Percentiles rank a stretch among this genome's conserved stretches.
These are phyloP conservation scores for Calidris pugnax DNA, from an alignment of 2,113 vertebrate genomes.

Conservation along the genomic window DNA sequence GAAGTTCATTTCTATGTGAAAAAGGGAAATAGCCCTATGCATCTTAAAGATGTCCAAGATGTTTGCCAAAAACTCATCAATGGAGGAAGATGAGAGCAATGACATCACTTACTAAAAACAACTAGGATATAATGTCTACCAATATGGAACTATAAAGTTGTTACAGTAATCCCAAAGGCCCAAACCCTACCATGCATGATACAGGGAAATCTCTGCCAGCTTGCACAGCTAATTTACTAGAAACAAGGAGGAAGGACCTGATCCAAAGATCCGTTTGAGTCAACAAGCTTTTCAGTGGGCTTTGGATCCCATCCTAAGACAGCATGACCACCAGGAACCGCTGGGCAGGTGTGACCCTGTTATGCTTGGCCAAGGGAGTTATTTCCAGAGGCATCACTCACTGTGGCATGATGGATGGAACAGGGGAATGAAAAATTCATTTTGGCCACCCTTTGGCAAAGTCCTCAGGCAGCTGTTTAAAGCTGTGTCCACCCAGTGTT, in stretches of 20 bases:
- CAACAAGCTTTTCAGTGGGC: background rate
- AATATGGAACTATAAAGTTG: background rate
- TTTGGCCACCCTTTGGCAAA: background rate
- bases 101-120: background rate
- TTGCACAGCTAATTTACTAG: background rate
- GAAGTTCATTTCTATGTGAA: background rate
- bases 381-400: conserved; percentile 18
- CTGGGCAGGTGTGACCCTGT: conserved; percentile 15
- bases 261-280: background rate
- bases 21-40: background rate
- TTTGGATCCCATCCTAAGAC: conserved; percentile 40
- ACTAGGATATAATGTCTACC: background rate
- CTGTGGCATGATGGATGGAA: background rate
- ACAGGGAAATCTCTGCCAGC: background rate
- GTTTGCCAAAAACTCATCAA: background rate
- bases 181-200: background rate
- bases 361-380: conserved; percentile 5
- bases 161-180: background rate
- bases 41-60: background rate
- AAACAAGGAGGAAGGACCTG: background rate
- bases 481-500: conserved; percentile 2
- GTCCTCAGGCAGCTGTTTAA: conserved; percentile 11
- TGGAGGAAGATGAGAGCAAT: background rate
- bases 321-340: conserved; percentile 21
- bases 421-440: background rate